Evolutionary conservation across 2,888 invertebrate genomes (phyloP).

Genomic region (Meteorus colon): DNA sequence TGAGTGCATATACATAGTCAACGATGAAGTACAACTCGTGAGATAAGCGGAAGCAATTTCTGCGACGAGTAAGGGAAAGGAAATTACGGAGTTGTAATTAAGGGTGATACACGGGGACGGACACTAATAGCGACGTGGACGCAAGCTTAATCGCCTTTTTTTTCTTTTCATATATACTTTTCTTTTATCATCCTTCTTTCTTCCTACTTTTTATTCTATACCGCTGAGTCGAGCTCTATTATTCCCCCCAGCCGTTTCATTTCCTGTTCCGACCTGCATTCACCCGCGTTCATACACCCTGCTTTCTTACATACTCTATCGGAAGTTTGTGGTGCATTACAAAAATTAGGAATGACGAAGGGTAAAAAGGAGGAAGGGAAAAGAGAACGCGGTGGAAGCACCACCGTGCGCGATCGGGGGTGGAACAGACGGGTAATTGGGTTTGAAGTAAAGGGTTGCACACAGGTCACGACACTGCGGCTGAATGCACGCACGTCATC

Average conservation of each 20-base stretch:
- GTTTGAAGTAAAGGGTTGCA: not conserved
- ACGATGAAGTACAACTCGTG: conserved; percentile 24
- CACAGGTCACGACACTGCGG: not conserved
- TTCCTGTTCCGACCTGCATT: not conserved
- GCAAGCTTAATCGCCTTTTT: conserved; percentile 32
- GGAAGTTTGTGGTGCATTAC: conserved; percentile 40
- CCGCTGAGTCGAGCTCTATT: conserved; percentile 35
- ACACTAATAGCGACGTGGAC: conserved; percentile 47
- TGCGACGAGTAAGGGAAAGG: conserved; percentile 46
- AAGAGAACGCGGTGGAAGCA: not conserved
- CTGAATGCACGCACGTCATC: not conserved
- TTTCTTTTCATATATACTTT: conserved; percentile 33
- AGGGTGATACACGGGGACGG: conserved; percentile 48
- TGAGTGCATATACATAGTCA: not conserved
- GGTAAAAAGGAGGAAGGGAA: not conserved
- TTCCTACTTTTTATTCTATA: conserved; percentile 16
- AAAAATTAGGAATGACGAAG: conserved; percentile 35
- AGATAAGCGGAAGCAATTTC: conserved; percentile 51
- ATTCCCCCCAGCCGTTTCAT: conserved; percentile 25
- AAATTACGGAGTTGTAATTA: conserved; percentile 50
- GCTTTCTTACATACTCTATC: not conserved
- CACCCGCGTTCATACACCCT: not conserved
- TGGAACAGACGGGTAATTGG: conserved; percentile 34
- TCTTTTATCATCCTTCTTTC: conserved; percentile 7
- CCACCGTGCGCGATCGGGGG: conserved; percentile 26